These are phyloP conservation scores for Macrochelys suwanniensis DNA, from an alignment of 2,797 vertebrate species.

Conservation along the genomic window DNA sequence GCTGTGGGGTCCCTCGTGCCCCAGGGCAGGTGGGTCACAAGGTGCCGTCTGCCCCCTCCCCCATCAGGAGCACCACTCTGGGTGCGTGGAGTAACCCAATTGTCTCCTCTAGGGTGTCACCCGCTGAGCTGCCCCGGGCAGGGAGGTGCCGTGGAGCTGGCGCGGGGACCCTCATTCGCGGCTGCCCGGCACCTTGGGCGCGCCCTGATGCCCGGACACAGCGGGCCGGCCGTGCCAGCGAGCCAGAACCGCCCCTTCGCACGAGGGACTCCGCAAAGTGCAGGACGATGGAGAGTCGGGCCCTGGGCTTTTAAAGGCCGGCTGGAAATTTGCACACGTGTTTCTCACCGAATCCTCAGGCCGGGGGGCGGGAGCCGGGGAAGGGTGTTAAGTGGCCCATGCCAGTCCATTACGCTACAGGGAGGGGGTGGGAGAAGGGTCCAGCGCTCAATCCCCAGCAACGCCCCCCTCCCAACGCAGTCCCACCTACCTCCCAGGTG, in stretches of 20 bases:
- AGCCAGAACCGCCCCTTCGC: neutral
- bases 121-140: neutral
- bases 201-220: neutral
- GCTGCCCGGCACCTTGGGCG: accelerated
- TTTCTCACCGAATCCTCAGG: neutral
- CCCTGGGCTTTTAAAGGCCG: neutral
- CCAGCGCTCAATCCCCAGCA: neutral
- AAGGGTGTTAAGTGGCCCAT: neutral
- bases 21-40: neutral
- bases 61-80: too few species aligned
- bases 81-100: too few species aligned
- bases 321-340: neutral
- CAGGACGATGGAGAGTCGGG: neutral
- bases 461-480: neutral
- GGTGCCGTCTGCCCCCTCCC: too few species aligned
- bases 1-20: accelerated
- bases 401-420: neutral
- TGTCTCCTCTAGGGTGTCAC: neutral
- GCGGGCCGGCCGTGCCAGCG: neutral
- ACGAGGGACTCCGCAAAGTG: neutral
- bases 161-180: too few species aligned
- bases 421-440: neutral
- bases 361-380: neutral
- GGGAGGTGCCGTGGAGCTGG: too few species aligned
- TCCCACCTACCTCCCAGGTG: neutral